phyloP scores from a whole-genome alignment of 30 jellyfish, hydroid and myxozoan genomes.

The Hydractinia symbiolongicarpus region DNA sequence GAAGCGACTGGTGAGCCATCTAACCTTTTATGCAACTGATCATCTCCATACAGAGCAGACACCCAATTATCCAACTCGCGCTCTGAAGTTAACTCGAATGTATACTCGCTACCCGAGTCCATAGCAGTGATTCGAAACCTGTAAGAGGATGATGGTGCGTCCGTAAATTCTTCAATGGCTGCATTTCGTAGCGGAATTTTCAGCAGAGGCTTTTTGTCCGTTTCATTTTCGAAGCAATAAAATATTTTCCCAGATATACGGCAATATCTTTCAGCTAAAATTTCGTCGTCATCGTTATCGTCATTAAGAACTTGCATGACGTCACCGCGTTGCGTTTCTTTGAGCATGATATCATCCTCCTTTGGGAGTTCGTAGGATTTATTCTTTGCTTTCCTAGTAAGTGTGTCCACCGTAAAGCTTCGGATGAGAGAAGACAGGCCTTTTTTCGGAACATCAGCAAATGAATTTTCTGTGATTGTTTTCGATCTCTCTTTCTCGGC shows the following conservation, averaged over 20 bases:
- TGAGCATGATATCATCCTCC: slow-evolving; percentile 56
- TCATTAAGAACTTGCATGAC: slow-evolving; percentile 34
- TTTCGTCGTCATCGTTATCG: slow-evolving; percentile 39
- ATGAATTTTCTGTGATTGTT: not conserved
- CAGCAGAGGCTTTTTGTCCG: slow-evolving; percentile 64
- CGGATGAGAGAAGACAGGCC: slow-evolving; percentile 30
- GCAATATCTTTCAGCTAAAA: slow-evolving; percentile 44
- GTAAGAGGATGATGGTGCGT: slow-evolving; percentile 25
- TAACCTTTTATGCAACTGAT: slow-evolving; percentile 15
- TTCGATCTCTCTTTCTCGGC: slow-evolving; percentile 3
- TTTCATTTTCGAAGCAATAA: slow-evolving; percentile 51
- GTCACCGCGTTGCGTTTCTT: slow-evolving; percentile 66
- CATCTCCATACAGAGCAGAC: slow-evolving; percentile 63
- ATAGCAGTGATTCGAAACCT: slow-evolving; percentile 55
- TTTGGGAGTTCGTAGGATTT: slow-evolving; percentile 27
- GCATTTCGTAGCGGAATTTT: slow-evolving; percentile 93
- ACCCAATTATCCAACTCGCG: slow-evolving; percentile 72
- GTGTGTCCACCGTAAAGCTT: slow-evolving; percentile 47
- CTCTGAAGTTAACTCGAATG: slow-evolving; percentile 49
- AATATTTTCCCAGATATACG: slow-evolving; percentile 92
- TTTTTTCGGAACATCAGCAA: slow-evolving; percentile 4
- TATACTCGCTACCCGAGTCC: slow-evolving; percentile 58
- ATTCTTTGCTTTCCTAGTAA: slow-evolving; percentile 34
- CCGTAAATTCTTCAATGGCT: slow-evolving; percentile 64
- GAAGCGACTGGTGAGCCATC: not conserved